Base-by-base conservation (phyloP, 2,797 vertebrate species). In the Alfaro cultratus region DNA sequence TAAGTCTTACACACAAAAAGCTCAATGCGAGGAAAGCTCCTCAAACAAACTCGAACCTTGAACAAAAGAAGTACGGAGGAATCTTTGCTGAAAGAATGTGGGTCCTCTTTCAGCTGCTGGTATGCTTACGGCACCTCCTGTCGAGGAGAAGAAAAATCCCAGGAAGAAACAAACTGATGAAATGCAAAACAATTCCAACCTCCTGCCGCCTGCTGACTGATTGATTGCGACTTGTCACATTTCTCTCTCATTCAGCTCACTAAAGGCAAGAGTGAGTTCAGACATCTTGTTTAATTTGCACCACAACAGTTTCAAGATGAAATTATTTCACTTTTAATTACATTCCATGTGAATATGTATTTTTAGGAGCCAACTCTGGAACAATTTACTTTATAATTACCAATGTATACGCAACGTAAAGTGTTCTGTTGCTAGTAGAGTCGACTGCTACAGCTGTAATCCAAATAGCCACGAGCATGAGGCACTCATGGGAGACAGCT, bases 91-190 rank as follows among this genome's bases (percentile, higher is more conserved):
- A 95, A 95, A 92, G 94, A 94, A 93, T 93, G 87, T 82, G 85
- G 79, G 87, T 93, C 90, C 81, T 95, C 95, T 95, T 95, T 96
- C 94, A 96, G 86, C 93, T 92, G 92, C 76, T 85, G 82, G 86
- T 90, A 86, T 90, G 93, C 93, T 93, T 74, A 77, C 87, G 81
- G 90, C 89, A 93, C 86, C 90, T 91, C 92, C 88, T 95, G 94
- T 95, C 93, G 93, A 45, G 88, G 91, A 78, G 86, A 88, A 89
- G 91, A 92, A 92, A 94, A 91, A 90, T 92, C 92, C 85, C 90
- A 91, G 89, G 94, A 94, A 95, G 93, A 95, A 93, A 94, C 91
- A 93, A 93, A 92, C 83, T 89, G 87, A 88, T 92, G 89, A 93
- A 94, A 95, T 94, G 91, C 91, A 94, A 94, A 95, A 95, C 93